Percentiles rank a stretch among this genome's conserved stretches.
phyloP scores from a whole-genome alignment of 2,888 invertebrate species.

The Margaritifera margaritifera region DNA sequence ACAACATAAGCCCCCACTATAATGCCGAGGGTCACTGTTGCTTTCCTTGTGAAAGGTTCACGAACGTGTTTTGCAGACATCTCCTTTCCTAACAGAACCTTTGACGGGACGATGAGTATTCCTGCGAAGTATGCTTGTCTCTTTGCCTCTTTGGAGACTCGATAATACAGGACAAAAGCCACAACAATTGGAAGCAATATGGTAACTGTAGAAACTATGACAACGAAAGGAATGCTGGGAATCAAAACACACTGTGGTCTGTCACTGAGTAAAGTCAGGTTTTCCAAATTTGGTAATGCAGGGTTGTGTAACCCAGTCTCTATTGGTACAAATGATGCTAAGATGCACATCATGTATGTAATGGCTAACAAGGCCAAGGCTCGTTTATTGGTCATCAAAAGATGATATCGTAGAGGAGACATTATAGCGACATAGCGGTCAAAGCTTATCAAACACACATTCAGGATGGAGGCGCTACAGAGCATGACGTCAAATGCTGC shows the following conservation, averaged over 20 bases:
- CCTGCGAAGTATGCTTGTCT: conserved; percentile 59
- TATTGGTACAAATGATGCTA: conserved; percentile 62
- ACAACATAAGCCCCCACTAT: conserved; percentile 63
- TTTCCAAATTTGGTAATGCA: conserved; percentile 47
- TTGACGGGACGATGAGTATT: conserved; percentile 52
- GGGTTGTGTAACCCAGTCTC: conserved; percentile 60
- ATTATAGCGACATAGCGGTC: conserved; percentile 62
- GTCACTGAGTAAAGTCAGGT: conserved; percentile 51
- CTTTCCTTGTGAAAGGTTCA: conserved; percentile 63
- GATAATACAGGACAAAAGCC: conserved; percentile 58
- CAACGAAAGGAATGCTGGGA: conserved; percentile 55
- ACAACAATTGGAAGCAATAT: conserved; percentile 61
- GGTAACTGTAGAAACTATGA: conserved; percentile 55
- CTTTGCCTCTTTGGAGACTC: conserved; percentile 61
- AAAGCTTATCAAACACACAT: conserved; percentile 61
- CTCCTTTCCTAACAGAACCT: conserved; percentile 56
- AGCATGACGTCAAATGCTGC: conserved; percentile 64
- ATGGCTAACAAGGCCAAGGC: conserved; percentile 44
- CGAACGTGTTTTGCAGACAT: conserved; percentile 53
- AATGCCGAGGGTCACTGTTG: conserved; percentile 60
- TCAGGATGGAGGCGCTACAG: conserved; percentile 59
- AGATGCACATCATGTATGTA: conserved; percentile 55
- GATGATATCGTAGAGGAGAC: conserved; percentile 59
- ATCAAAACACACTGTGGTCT: conserved; percentile 57
- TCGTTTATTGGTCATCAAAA: conserved; percentile 51